Evolutionary conservation across 1,140 invertebrate species (phyloP).

Genomic region (Muscidifurax raptorellus): DNA sequence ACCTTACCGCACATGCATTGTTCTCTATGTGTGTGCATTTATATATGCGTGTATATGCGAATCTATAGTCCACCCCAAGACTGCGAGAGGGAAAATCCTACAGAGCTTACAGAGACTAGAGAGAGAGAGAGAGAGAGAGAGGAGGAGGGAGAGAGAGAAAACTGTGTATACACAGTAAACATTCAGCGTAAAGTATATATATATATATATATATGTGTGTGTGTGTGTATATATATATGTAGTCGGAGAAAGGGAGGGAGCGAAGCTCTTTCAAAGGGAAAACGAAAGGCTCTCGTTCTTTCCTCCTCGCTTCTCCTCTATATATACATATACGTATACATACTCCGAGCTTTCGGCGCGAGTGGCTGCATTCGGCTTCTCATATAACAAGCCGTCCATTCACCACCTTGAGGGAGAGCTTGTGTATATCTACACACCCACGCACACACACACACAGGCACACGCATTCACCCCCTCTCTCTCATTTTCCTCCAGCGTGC

Average conservation of each 20-base stretch:
- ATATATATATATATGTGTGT: no score
- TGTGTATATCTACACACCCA: not conserved
- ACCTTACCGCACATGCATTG: no score
- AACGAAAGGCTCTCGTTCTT: not conserved
- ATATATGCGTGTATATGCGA: no score
- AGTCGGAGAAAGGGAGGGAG: not conserved
- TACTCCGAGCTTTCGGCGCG: not conserved
- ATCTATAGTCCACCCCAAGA: no score
- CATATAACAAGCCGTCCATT: slow-evolving; percentile 11
- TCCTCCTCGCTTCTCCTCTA: not conserved
- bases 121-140: no score
- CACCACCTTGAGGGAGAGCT: not conserved
- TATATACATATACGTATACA: no score
- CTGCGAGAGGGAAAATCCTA: not conserved
- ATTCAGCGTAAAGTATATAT: no score
- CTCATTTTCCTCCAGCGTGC: not conserved
- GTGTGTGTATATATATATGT: not conserved
- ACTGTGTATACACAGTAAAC: no score
- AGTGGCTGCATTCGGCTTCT: slow-evolving; percentile 16
- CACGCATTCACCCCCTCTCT: not conserved
- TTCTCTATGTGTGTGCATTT: no score
- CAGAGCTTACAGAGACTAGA: not conserved
- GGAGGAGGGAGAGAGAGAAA: no score
- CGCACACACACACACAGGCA: not conserved
- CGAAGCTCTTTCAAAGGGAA: slow-evolving; percentile 1